These are phyloP conservation scores for Trichonephila clavata DNA, from an alignment of 1,140 invertebrate genomes.

Conservation along the genomic window DNA sequence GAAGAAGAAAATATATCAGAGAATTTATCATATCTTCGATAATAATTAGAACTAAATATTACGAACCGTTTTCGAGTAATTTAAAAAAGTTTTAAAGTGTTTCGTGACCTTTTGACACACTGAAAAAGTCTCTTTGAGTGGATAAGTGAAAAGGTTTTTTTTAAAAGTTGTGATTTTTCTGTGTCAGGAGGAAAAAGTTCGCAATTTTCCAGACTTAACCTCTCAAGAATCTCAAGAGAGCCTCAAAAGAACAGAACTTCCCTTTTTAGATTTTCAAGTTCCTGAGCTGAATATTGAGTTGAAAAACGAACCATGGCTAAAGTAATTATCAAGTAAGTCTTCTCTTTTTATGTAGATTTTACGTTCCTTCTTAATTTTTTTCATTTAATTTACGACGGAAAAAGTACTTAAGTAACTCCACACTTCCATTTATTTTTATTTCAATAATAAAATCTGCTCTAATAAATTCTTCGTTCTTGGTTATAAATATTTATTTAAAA, in stretches of 20 bases:
- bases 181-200: neutral
- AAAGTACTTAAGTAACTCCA: neutral
- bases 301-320: slow-evolving; percentile 38
- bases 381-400: neutral
- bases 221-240: slow-evolving; percentile 34
- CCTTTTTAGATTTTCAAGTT: slow-evolving; percentile 26
- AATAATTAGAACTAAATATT: neutral
- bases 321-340: slow-evolving; percentile 50
- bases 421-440: neutral
- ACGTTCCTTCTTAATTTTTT: neutral
- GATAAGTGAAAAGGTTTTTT: slow-evolving; percentile 14
- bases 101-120: neutral
- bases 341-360: neutral
- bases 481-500: neutral
- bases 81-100: neutral
- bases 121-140: neutral
- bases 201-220: neutral
- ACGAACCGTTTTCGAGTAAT: neutral
- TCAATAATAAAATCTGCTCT: neutral
- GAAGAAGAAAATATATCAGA: no score
- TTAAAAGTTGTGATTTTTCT: neutral
- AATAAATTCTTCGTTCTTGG: neutral
- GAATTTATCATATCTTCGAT: no score
- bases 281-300: slow-evolving; percentile 51
- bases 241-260: neutral